Percentiles rank a stretch among this genome's conserved stretches.
These are phyloP conservation scores for Xylocopa sonorina DNA, from an alignment of 1,140 invertebrate species.

Conservation along the genomic window DNA sequence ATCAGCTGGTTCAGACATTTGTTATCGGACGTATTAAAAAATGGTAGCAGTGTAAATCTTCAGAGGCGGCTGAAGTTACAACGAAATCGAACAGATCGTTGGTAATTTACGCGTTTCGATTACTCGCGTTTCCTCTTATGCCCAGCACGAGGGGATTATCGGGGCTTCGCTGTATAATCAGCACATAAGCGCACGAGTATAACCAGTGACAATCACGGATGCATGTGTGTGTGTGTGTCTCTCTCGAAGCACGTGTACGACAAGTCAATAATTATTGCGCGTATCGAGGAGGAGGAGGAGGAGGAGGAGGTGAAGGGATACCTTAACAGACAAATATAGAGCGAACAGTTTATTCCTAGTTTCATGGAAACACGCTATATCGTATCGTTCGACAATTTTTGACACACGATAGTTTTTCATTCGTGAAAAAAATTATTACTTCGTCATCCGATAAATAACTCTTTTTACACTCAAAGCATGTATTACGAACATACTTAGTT, in stretches of 20 bases:
- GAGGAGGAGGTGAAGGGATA: too few species aligned
- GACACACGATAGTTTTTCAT: too few species aligned
- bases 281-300: background rate
- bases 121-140: constrained; percentile 20
- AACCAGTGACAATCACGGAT: background rate
- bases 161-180: constrained; percentile 9
- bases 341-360: constrained; percentile 9
- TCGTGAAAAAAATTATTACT: too few species aligned
- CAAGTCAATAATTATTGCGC: constrained; percentile 33
- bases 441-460: too few species aligned
- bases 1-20: too few species aligned
- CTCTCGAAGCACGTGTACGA: background rate
- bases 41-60: too few species aligned
- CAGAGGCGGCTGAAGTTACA: too few species aligned
- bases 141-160: constrained; percentile 31
- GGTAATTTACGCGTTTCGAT: constrained; percentile 9
- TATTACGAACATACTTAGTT: too few species aligned
- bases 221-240: background rate
- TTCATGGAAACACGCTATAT: constrained; percentile 3
- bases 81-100: too few species aligned
- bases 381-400: background rate
- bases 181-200: too few species aligned
- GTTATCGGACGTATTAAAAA: too few species aligned
- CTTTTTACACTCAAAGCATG: too few species aligned
- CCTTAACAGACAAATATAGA: constrained; percentile 1